A percentile compares a stretch with the other conserved stretches of the same genome.
Conservation (phyloP, 2,113 vertebrate genomes). For the Cygnus atratus region DNA sequence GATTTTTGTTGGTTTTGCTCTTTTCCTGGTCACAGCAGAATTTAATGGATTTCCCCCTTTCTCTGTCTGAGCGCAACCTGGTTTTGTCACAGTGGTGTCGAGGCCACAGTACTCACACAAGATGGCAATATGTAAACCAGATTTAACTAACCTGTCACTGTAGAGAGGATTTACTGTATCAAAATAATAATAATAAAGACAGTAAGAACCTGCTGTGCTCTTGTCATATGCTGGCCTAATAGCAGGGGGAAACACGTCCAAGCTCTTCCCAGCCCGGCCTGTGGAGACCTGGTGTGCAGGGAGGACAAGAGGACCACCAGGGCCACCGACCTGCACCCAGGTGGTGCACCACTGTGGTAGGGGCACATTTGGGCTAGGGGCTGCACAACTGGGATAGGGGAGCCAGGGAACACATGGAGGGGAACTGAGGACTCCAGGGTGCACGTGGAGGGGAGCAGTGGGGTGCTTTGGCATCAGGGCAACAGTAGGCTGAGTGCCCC, state of each 20-base stretch:
- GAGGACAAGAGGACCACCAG: neutral
- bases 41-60: neutral
- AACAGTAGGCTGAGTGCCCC: neutral
- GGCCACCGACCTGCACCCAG: neutral
- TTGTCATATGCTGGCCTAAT: neutral
- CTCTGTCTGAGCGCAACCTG: constrained; percentile 56
- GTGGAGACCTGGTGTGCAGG: neutral
- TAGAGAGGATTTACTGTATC: constrained; percentile 74
- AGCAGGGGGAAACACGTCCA: neutral
- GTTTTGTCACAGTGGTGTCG: constrained; percentile 53
- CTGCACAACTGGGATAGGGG: neutral
- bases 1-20: constrained; percentile 1
- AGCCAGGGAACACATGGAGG: neutral
- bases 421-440: neutral
- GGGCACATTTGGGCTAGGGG: neutral
- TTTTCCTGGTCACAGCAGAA: neutral
- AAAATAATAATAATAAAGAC: constrained; percentile 77
- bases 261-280: neutral
- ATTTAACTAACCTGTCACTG: constrained; percentile 62
- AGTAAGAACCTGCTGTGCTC: constrained; percentile 44
- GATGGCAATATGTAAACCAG: constrained; percentile 62
- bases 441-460: neutral
- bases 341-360: no score
- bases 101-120: constrained; percentile 47
- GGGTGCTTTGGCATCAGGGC: neutral